Evolutionary conservation across 2,113 vertebrate species (phyloP).

Genomic region (Eupsittula cactorum): DNA sequence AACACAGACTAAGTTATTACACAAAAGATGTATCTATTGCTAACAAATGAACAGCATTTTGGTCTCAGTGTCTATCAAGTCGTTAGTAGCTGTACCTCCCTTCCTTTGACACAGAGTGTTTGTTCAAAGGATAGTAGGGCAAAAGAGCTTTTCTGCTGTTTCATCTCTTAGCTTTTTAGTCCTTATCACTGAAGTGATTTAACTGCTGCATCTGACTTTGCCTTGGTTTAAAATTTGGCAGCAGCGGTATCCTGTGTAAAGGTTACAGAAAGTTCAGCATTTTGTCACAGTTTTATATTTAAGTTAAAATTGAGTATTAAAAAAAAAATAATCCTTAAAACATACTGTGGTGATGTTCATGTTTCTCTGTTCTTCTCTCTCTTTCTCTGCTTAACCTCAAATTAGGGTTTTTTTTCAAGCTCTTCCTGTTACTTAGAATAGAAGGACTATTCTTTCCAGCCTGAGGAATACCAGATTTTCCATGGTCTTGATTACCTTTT

Average conservation of each 20-base stretch:
- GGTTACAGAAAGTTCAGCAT: not conserved
- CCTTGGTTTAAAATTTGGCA: not conserved
- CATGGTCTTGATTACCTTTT: not conserved
- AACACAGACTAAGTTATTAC: not conserved
- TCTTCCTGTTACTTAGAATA: not conserved
- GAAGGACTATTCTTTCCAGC: not conserved
- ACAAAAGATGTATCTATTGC: not conserved
- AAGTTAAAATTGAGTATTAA: not conserved
- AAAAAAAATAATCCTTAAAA: not conserved
- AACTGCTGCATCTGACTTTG: not conserved
- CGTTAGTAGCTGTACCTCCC: not conserved
- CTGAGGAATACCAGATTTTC: not conserved
- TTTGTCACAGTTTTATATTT: not conserved
- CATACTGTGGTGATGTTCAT: not conserved
- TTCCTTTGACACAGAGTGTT: not conserved
- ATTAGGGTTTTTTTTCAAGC: not conserved
- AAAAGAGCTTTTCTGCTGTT: slow-evolving; percentile 27
- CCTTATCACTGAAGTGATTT: not conserved
- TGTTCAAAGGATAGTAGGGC: not conserved
- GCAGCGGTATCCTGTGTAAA: not conserved
- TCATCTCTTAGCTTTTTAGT: slow-evolving; percentile 17
- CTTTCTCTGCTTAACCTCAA: not conserved
- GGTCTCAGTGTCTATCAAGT: not conserved
- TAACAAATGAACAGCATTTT: not conserved
- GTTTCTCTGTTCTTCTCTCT: not conserved